Percentiles rank a stretch among this genome's conserved stretches.
Conservation (phyloP, 2,888 invertebrate genomes). For the Gibbula magus region DNA sequence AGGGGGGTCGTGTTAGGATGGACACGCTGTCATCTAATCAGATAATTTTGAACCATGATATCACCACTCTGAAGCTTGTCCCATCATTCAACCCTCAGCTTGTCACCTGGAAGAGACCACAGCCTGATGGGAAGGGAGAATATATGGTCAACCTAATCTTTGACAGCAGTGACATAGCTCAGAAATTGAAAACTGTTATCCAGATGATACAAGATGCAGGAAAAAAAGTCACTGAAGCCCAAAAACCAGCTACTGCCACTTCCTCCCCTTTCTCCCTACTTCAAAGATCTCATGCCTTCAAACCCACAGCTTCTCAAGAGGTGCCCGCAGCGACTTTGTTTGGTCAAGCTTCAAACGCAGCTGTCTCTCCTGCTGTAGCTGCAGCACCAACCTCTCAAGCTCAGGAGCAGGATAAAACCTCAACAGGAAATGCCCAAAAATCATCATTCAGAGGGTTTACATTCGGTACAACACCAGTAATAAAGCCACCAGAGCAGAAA, state of each 20-base stretch:
- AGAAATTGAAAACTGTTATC: neutral
- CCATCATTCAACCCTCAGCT: conserved; percentile 6
- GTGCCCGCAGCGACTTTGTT: neutral
- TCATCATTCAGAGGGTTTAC: conserved; percentile 82
- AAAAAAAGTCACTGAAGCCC: neutral
- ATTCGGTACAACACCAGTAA: conserved; percentile 82
- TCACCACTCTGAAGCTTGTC: conserved; percentile 25
- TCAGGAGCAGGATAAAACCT: neutral
- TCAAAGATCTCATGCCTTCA: conserved; percentile 21
- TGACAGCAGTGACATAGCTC: neutral
- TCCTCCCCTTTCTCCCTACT: neutral
- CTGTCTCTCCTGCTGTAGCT: conserved; percentile 19
- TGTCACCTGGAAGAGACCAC: conserved; percentile 30
- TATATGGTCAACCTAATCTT: conserved; percentile 26
- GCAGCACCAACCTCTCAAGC: neutral
- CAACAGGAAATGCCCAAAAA: conserved; percentile 36
- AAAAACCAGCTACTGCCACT: neutral
- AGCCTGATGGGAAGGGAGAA: conserved; percentile 25
- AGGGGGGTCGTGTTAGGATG: conserved; percentile 6
- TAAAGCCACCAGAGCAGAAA: conserved; percentile 66
- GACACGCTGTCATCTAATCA: conserved; percentile 14
- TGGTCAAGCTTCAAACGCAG: neutral
- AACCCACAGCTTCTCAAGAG: conserved; percentile 15
- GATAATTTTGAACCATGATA: conserved; percentile 35
- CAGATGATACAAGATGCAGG: conserved; percentile 8